phyloP scores from a whole-genome alignment of 2,797 vertebrate genomes.

The Takifugu ocellatus region DNA sequence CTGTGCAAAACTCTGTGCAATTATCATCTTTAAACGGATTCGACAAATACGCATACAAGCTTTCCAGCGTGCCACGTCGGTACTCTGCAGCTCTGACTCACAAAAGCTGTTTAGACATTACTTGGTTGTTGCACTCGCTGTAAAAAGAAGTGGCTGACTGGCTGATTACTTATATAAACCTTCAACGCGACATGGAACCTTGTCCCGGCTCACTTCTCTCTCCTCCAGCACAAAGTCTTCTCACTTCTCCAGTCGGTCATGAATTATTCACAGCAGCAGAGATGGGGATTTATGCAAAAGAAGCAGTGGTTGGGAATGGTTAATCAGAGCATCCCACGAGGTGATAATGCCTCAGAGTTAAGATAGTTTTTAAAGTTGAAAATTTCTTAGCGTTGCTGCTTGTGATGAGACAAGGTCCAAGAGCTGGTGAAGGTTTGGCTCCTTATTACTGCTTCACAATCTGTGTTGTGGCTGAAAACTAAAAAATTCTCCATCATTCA shows the following conservation, averaged over 20 bases:
- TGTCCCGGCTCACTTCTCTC: slow-evolving; percentile 37
- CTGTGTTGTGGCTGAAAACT: too few species aligned
- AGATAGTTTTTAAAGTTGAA: slow-evolving; percentile 42
- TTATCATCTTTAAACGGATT: too few species aligned
- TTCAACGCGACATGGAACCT: slow-evolving; percentile 39
- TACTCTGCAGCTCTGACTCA: too few species aligned
- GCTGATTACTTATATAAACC: slow-evolving; percentile 26
- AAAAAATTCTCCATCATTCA: too few species aligned
- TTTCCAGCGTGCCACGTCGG: too few species aligned
- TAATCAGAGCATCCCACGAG: slow-evolving; percentile 64
- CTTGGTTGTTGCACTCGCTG: too few species aligned
- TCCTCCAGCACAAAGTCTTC: slow-evolving; percentile 48
- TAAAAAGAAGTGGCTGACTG: too few species aligned
- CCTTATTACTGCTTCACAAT: too few species aligned
- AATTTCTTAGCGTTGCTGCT: slow-evolving; percentile 33
- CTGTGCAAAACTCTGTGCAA: too few species aligned
- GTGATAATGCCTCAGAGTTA: slow-evolving; percentile 46
- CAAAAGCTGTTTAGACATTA: too few species aligned
- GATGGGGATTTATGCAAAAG: slow-evolving; percentile 71
- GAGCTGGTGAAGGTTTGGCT: slow-evolving; percentile 1
- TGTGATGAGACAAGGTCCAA: slow-evolving; percentile 24
- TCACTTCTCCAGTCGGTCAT: slow-evolving; percentile 54
- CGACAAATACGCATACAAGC: too few species aligned
- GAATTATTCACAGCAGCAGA: slow-evolving; percentile 64
- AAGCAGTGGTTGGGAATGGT: slow-evolving; percentile 63